Conservation (phyloP, 2,797 vertebrate species). For the Anomalospiza imberbis region DNA sequence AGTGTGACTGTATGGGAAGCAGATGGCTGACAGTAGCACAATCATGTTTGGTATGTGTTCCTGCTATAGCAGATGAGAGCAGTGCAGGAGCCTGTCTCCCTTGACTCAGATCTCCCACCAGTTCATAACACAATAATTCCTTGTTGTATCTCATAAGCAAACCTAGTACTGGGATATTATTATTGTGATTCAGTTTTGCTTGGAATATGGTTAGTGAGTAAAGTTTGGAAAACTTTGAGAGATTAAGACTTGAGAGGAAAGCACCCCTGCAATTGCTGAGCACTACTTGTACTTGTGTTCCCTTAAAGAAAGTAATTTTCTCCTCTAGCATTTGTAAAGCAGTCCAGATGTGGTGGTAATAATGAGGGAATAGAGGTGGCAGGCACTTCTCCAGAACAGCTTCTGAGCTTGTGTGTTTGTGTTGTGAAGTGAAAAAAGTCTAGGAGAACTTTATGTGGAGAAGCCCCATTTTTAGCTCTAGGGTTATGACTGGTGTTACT, state of each 20-base stretch:
- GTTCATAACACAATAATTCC: background rate
- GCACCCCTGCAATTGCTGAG: background rate
- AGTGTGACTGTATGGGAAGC: background rate
- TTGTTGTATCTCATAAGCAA: background rate
- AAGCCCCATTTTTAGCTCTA: slow-evolving; percentile 40
- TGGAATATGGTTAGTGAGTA: background rate
- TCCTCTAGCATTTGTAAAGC: background rate
- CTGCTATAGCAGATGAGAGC: background rate
- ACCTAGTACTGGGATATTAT: background rate
- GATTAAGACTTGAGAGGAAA: background rate
- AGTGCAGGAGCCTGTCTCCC: background rate
- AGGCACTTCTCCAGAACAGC: fast-evolving
- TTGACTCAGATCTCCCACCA: background rate
- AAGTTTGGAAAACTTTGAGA: background rate
- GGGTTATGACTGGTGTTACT: slow-evolving; percentile 43
- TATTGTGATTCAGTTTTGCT: background rate
- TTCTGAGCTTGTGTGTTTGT: background rate
- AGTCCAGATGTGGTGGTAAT: background rate
- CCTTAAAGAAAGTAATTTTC: background rate
- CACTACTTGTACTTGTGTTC: background rate
- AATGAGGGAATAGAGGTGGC: background rate
- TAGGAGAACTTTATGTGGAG: background rate
- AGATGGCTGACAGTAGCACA: background rate
- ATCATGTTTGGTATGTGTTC: background rate
- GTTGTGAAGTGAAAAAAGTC: background rate